These are phyloP conservation scores for Metallyticus violacea DNA, from an alignment of 2,888 invertebrate genomes.

Conservation along the genomic window DNA sequence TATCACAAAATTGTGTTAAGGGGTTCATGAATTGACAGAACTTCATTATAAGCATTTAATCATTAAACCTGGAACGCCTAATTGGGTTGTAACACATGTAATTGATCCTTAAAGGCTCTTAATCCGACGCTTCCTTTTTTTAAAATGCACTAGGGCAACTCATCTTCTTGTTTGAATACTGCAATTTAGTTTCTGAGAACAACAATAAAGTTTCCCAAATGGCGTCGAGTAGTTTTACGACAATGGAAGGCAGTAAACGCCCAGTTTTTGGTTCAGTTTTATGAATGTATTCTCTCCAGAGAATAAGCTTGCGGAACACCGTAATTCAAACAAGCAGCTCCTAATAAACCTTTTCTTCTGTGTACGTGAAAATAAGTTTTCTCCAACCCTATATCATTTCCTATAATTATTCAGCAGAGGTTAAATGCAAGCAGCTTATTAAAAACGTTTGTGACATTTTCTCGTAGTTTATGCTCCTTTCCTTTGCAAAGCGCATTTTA, in stretches of 20 bases:
- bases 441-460: background rate
- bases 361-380: background rate
- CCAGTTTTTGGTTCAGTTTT: background rate
- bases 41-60: background rate
- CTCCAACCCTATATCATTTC: background rate
- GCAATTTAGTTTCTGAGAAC: background rate
- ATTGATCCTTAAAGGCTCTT: background rate
- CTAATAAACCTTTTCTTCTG: background rate
- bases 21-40: no score
- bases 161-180: background rate
- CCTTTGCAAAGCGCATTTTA: no score
- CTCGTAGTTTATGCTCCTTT: no score
- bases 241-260: background rate
- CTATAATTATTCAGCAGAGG: background rate
- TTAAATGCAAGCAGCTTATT: background rate
- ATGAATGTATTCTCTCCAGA: background rate
- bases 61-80: background rate
- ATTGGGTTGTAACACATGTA: background rate
- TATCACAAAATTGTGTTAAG: no score
- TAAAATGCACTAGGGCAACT: background rate
- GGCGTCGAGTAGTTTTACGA: background rate
- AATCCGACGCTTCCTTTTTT: background rate
- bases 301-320: background rate
- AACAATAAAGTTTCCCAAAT: no score
- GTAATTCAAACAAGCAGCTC: background rate